Evolutionary conservation across 2,888 invertebrate species (phyloP).

Genomic region (Calliscelio sp.): DNA sequence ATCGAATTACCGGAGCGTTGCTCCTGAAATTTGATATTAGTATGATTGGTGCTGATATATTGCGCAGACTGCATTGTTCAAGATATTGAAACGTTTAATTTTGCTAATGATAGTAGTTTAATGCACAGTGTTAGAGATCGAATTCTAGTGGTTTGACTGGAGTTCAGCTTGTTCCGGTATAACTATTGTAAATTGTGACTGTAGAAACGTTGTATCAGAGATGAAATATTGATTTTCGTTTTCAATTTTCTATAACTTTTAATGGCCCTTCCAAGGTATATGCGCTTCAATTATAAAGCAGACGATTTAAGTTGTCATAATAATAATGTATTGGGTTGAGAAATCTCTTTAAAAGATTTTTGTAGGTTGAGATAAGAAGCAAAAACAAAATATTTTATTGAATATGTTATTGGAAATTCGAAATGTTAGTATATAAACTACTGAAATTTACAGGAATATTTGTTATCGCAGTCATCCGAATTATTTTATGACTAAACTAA

Average conservation of each 20-base stretch:
- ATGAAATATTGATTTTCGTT: slow-evolving; percentile 1
- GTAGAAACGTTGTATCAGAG: background rate
- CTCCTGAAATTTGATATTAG: slow-evolving; percentile 54
- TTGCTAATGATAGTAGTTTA: slow-evolving; percentile 32
- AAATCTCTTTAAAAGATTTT: too few relatives aligned
- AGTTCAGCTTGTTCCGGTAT: background rate
- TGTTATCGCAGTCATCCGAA: too few relatives aligned
- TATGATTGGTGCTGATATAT: slow-evolving; percentile 18
- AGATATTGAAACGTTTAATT: slow-evolving; percentile 38
- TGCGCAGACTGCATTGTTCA: background rate
- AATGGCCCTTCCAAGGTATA: too few relatives aligned
- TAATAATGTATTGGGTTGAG: too few relatives aligned
- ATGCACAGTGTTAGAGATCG: background rate
- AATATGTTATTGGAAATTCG: too few relatives aligned
- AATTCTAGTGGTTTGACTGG: background rate
- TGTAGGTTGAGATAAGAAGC: too few relatives aligned
- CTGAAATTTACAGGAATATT: too few relatives aligned
- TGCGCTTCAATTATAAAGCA: too few relatives aligned
- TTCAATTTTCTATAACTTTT: background rate
- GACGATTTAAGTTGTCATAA: too few relatives aligned
- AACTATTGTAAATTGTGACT: background rate
- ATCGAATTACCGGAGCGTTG: slow-evolving; percentile 52
- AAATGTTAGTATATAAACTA: too few relatives aligned
- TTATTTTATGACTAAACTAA: too few relatives aligned
- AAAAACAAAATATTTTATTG: too few relatives aligned